phyloP scores from a whole-genome alignment of 2,113 vertebrate genomes.

The Pangasianodon gigas region DNA sequence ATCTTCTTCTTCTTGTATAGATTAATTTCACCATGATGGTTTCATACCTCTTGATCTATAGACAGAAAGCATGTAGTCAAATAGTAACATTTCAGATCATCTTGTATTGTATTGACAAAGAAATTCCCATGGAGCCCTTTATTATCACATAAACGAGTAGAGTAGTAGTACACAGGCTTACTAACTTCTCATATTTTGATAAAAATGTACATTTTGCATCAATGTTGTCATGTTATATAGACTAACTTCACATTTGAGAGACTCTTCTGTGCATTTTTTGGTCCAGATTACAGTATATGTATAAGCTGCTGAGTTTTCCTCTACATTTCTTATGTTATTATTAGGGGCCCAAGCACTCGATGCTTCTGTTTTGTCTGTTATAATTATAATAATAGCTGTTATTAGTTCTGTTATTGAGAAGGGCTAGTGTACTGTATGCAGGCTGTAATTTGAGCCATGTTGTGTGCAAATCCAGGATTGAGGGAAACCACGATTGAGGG shows the following conservation, averaged over 20 bases:
- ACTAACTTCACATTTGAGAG: background rate
- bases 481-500: background rate
- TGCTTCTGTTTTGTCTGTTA: background rate
- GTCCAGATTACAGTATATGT: background rate
- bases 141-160: background rate
- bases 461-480: background rate
- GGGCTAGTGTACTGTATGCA: background rate
- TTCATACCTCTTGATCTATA: too few species aligned
- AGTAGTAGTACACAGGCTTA: background rate
- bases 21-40: background rate
- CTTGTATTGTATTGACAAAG: background rate
- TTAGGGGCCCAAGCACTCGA: background rate
- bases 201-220: background rate
- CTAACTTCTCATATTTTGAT: background rate
- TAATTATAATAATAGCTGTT: background rate
- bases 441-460: background rate
- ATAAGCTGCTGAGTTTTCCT: background rate
- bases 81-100: background rate
- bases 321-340: background rate
- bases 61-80: background rate
- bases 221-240: background rate
- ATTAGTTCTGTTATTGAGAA: background rate
- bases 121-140: background rate
- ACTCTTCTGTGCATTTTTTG: background rate
- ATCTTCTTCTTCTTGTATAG: background rate